Base-by-base conservation (phyloP, 53 echinoderm and acorn worm species). In the Echinarachnius parma region DNA sequence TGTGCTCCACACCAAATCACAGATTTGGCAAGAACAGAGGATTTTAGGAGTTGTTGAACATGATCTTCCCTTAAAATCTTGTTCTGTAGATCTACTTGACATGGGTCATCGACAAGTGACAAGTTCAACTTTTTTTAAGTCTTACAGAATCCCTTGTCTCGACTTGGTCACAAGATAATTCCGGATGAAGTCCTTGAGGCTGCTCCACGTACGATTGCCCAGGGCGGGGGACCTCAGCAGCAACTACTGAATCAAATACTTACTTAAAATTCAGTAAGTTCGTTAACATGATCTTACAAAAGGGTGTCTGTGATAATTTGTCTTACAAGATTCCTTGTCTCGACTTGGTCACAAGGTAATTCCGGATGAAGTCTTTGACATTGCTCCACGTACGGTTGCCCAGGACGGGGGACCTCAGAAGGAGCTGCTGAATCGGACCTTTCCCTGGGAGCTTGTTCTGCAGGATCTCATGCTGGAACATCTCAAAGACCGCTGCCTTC, bases 381-480 rank as follows among this genome's bases (percentile, higher is more conserved):
- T 77, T 77, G 62, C 63, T 77, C 77, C 77, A 77, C 0, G 77
- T 62, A 24, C 77, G 50, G 34, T 63, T 33, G 10, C 63, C 24
- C n/a, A 77, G 77, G 35, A 62, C 50, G 34, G 77, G 63, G 31
- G 62, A 48, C 39, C 77, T 15, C 1, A 50, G 36, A 26, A 77
- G 27, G 15, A 77, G 62, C 62, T 77, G 61, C 37, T 77, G 62
- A 24, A 77, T 77, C 37, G 62, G 62, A 15, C 62, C 77, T 53
- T 77, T 77, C 8, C 77, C 77, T 2, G 63, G 77, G 36, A 77
- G 77, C 23, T 49, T 77, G 28, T 77, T 62, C 50, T 62, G 77
- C 18, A 77, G 77, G 53, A 77, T 77, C 32, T 77, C 77, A 19
- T 77, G 62, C 26, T 77, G 77, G 29, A 77, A 77, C 63, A 63